These are phyloP conservation scores for Puntigrus tetrazona DNA, from an alignment of 2,113 vertebrate genomes.

Conservation along the genomic window DNA sequence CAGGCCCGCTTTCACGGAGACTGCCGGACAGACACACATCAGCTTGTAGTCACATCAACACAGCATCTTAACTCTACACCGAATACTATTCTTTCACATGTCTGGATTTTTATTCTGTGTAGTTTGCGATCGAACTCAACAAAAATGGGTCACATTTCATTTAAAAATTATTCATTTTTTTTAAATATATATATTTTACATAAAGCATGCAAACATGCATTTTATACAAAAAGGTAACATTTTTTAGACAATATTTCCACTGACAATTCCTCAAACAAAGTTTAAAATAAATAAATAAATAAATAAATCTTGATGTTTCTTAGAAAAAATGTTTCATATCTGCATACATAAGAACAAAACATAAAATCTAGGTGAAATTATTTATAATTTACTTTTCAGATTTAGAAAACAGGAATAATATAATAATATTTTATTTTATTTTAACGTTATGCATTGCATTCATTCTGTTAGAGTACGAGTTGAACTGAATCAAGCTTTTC, in stretches of 20 bases:
- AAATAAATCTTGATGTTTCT: too few species aligned
- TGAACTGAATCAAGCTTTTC: background rate
- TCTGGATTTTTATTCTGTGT: background rate
- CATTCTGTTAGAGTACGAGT: too few species aligned
- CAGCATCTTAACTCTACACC: background rate
- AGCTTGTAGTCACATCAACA: background rate
- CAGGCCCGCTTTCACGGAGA: constrained; percentile 78
- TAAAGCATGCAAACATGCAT: background rate
- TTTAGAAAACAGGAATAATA: too few species aligned
- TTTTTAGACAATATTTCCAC: background rate
- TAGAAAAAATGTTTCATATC: background rate
- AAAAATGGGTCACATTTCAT: background rate
- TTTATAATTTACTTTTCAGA: too few species aligned
- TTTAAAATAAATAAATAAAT: too few species aligned
- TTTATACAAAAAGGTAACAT: background rate
- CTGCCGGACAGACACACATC: background rate
- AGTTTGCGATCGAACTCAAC: background rate
- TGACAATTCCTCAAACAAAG: background rate
- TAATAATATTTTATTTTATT: too few species aligned
- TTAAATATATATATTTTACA: too few species aligned
- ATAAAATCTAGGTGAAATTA: too few species aligned
- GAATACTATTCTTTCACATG: background rate
- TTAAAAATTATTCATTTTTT: too few species aligned
- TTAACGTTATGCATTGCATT: too few species aligned
- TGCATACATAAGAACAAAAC: background rate